These are phyloP conservation scores for Neoniphon sammara DNA, from an alignment of 2,797 vertebrate species.

Conservation along the genomic window DNA sequence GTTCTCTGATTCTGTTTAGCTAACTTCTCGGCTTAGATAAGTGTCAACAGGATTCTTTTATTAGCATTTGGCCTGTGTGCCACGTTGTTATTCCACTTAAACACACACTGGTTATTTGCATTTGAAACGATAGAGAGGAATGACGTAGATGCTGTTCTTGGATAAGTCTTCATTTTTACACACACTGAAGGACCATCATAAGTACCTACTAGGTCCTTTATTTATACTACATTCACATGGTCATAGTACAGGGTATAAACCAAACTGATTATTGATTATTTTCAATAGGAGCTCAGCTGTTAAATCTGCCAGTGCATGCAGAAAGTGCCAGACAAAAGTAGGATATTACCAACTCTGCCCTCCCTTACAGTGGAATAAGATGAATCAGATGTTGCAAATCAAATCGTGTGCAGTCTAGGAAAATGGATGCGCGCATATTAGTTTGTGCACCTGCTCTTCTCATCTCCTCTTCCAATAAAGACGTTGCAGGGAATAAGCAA, in stretches of 20 bases:
- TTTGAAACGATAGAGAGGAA: neutral
- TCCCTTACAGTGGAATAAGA: too few relatives aligned
- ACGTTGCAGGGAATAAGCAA: neutral
- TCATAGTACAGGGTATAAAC: too few relatives aligned
- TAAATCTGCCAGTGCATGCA: too few relatives aligned
- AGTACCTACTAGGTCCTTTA: too few relatives aligned
- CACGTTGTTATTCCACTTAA: neutral
- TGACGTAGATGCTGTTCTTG: neutral
- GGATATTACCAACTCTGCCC: too few relatives aligned
- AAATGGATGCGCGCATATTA: too few relatives aligned
- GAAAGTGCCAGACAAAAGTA: too few relatives aligned
- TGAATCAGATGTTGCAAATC: too few relatives aligned
- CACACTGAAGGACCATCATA: neutral
- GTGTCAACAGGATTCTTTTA: conserved; percentile 3
- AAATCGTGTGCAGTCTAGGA: too few relatives aligned
- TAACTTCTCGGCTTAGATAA: neutral
- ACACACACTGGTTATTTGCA: neutral
- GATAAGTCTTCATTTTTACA: neutral
- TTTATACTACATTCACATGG: too few relatives aligned
- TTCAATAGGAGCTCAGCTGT: too few relatives aligned
- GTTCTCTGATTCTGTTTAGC: neutral
- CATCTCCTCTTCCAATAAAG: conserved; percentile 4
- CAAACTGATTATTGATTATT: too few relatives aligned
- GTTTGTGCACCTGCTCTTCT: neutral
- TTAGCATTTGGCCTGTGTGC: neutral